phyloP scores from a whole-genome alignment of 2,113 vertebrate genomes.

The Phoenicopterus ruber region DNA sequence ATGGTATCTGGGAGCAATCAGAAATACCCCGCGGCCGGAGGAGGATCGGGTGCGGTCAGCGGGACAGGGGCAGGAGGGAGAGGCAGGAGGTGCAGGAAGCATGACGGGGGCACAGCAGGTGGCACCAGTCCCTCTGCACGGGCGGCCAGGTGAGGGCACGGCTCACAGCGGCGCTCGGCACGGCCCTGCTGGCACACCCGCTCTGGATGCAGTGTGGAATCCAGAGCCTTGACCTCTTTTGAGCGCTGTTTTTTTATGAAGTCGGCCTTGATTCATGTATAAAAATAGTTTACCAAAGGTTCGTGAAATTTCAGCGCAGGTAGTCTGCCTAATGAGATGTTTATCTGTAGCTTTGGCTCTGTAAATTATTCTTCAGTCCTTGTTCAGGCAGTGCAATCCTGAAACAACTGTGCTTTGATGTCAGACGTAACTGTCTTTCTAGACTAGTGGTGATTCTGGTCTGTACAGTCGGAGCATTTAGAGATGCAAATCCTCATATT shows the following conservation, averaged over 20 bases:
- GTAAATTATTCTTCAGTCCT: neutral
- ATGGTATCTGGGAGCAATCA: neutral
- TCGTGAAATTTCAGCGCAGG: constrained; percentile 20
- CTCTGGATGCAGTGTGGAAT: neutral
- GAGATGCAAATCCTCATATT: neutral
- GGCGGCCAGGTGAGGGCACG: neutral
- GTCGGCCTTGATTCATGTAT: neutral
- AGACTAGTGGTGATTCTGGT: neutral
- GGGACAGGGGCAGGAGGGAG: neutral
- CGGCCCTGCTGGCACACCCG: neutral
- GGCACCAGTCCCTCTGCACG: constrained; percentile 34
- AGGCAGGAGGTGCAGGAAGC: neutral
- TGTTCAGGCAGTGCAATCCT: neutral
- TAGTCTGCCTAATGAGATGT: constrained; percentile 5
- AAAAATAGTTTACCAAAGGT: constrained; percentile 27
- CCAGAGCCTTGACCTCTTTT: constrained; percentile 8
- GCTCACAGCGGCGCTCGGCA: neutral
- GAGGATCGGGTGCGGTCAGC: neutral
- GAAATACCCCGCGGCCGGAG: neutral
- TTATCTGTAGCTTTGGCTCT: neutral
- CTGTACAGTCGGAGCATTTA: neutral
- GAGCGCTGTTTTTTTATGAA: neutral
- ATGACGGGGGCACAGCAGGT: neutral
- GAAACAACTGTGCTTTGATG: neutral
- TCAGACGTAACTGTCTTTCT: neutral